phyloP scores from a whole-genome alignment of 2,888 invertebrate species.

The Rhingia campestris region DNA sequence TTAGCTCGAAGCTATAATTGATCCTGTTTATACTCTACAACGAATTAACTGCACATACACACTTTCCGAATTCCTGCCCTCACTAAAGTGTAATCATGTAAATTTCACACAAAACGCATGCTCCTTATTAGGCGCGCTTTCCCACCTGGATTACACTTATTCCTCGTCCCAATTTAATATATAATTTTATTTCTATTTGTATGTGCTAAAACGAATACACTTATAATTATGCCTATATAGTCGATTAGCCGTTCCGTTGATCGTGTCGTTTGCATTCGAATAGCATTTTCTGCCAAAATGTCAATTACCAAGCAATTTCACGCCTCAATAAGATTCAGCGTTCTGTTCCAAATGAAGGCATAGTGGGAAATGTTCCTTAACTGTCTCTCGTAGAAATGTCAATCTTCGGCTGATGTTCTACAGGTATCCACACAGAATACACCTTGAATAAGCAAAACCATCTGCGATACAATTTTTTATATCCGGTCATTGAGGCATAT shows the following conservation, averaged over 20 bases:
- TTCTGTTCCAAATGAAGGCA: background rate
- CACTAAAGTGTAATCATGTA: no score
- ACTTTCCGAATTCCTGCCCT: no score
- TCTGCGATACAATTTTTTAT: background rate
- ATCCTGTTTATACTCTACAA: no score
- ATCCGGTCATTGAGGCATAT: background rate
- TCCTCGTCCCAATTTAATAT: no score
- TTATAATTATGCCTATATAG: background rate
- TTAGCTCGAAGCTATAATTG: no score
- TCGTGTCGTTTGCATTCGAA: background rate
- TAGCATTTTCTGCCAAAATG: constrained; percentile 1
- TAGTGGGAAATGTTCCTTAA: background rate
- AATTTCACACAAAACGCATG: background rate
- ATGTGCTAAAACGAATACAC: background rate
- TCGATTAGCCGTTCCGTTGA: background rate
- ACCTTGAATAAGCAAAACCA: background rate
- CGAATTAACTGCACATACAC: no score
- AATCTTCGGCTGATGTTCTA: background rate
- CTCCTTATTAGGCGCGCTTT: background rate
- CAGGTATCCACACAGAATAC: background rate
- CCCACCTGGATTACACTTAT: no score
- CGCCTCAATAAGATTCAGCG: constrained; percentile 9
- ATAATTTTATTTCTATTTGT: background rate
- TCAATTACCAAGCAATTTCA: constrained; percentile 13
- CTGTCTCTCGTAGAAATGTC: background rate